Evolutionary conservation across 2,113 vertebrate genomes (phyloP).

Genomic region (Myiopsitta monachus): DNA sequence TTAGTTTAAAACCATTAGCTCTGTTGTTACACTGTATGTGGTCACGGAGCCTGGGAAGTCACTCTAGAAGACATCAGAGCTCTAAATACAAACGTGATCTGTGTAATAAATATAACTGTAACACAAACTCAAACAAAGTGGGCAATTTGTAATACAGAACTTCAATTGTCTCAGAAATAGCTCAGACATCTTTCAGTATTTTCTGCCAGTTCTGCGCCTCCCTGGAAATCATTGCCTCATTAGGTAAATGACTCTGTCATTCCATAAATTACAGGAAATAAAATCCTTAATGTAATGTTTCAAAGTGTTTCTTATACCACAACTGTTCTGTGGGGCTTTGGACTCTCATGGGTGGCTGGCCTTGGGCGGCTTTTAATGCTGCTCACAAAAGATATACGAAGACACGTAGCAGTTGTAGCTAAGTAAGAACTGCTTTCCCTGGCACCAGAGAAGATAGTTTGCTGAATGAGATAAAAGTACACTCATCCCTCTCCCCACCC

Average conservation of each 20-base stretch:
- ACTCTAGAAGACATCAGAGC: not conserved
- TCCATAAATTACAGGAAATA: not conserved
- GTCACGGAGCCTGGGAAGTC: not conserved
- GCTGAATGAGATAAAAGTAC: not conserved
- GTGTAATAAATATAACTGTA: not conserved
- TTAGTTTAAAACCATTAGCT: not conserved
- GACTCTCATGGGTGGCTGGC: not conserved
- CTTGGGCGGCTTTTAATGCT: not conserved
- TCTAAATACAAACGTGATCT: not conserved
- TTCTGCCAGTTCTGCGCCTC: not conserved
- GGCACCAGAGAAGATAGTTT: slow-evolving; percentile 13
- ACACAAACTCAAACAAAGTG: not conserved
- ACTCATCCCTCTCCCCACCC: not conserved
- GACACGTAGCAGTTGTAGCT: not conserved
- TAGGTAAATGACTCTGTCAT: not conserved
- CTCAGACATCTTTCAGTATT: not conserved
- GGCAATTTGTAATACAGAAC: not conserved
- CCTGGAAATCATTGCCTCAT: not conserved
- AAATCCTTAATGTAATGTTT: not conserved
- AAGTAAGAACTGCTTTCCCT: not conserved
- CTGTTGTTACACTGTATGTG: not conserved
- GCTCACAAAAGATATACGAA: not conserved
- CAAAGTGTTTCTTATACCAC: not conserved
- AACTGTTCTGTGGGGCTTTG: not conserved
- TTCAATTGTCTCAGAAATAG: not conserved